Evolutionary conservation across 2,113 vertebrate genomes (phyloP), one percentile per base, ranked within the genome.

Genomic region (Hippocampus zosterae): DNA sequence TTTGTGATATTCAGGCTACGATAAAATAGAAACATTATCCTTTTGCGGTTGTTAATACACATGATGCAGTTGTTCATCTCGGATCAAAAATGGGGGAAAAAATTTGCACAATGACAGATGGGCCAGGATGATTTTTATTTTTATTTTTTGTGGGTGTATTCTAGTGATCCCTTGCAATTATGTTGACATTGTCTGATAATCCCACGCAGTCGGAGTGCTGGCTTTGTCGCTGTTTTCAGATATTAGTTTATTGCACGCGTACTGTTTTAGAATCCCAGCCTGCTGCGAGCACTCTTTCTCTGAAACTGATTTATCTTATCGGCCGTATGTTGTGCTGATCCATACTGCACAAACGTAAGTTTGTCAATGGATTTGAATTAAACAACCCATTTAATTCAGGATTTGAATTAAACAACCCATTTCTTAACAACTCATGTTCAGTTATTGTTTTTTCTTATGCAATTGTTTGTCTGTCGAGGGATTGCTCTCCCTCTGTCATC

Each of bases 91-190:
- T 71, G 41, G 76, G 61, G 33, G 6, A 37, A 29, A 29, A 81
- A 65, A 81, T 46, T 46, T 75, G 68, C 60, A 70, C 71, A 40
- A 56, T 64, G 60, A 82, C 83, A 84, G 80, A 86, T 84, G 79
- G 76, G 61, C 42, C 27, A n/a, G 29, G 56, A 70, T 73, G 25
- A 64, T 65, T 77, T 70, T 33, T 33, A 4, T 3, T 33, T 33
- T 33, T 33, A 6, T 5, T 33, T 33, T 33, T 33, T 33, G 50
- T 68, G 53, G 81, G 73, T 41, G 72, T 65, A 57, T 67, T 72
- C 63, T 40, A 60, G 29, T 72, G 65, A 68, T n/a, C 67, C 72
- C 67, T 75, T 71, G 50, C 61, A 76, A 71, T 76, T 64, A 65
- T 70, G 65, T 76, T 62, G 71, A 75, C 67, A 62, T 72, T 68